Percentiles rank a stretch among this genome's conserved stretches.
phyloP scores from a whole-genome alignment of 2,888 invertebrate species.

The Cylindroiulus punctatus region DNA sequence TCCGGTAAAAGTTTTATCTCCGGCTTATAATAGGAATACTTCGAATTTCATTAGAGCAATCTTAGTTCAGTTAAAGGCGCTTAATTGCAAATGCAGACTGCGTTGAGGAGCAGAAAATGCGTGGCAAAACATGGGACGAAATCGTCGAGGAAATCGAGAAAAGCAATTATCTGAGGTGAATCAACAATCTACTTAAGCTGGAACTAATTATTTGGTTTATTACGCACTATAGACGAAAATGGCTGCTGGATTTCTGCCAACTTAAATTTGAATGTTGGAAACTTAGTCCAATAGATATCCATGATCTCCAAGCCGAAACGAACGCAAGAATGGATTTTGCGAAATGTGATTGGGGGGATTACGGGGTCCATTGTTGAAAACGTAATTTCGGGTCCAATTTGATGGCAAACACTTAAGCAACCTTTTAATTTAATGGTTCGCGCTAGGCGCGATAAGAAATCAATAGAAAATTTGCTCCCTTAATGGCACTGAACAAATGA shows the following conservation, averaged over 20 bases:
- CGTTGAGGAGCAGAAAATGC: constrained; percentile 22
- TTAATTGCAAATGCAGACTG: constrained; percentile 45
- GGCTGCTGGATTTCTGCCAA: constrained; percentile 47
- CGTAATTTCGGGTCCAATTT: constrained; percentile 38
- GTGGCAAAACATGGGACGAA: not conserved
- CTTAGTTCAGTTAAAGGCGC: constrained; percentile 34
- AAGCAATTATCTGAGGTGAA: constrained; percentile 47
- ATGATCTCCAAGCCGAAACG: constrained; percentile 16
- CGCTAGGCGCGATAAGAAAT: constrained; percentile 23
- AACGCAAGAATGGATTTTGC: constrained; percentile 15
- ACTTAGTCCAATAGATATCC: constrained; percentile 37
- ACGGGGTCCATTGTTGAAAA: constrained; percentile 21
- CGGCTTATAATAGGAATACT: constrained; percentile 43
- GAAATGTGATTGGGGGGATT: constrained; percentile 32
- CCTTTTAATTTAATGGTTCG: constrained; percentile 44
- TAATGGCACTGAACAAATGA: constrained; percentile 2
- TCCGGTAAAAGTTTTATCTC: constrained; percentile 29
- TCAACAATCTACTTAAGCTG: constrained; percentile 51
- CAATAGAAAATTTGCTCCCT: constrained; percentile 36
- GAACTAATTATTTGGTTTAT: constrained; percentile 53
- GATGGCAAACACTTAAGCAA: constrained; percentile 43
- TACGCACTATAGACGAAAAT: constrained; percentile 45
- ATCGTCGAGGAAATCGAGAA: constrained; percentile 42
- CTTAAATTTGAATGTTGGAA: constrained; percentile 48
- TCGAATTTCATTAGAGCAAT: constrained; percentile 43